These are phyloP conservation scores for Euplexia lucipara DNA, from an alignment of 2,888 invertebrate genomes.

Conservation along the genomic window DNA sequence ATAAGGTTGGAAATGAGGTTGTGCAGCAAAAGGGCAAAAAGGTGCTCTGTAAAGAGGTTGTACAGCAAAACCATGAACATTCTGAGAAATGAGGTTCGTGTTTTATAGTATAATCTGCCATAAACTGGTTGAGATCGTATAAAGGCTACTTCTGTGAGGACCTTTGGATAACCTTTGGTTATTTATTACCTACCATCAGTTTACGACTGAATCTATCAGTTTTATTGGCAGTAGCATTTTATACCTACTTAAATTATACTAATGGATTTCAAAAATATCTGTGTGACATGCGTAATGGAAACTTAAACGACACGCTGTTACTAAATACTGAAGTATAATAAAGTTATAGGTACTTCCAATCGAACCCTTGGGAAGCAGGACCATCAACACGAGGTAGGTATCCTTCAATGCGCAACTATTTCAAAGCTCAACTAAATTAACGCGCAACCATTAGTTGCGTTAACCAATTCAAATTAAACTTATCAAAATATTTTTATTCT, in stretches of 20 bases:
- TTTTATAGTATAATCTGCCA: conserved; percentile 19
- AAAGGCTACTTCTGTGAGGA: not conserved
- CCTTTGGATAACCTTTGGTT: conserved; percentile 17
- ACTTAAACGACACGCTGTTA: no score
- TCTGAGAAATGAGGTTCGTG: conserved; percentile 15
- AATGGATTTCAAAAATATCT: conserved; percentile 21
- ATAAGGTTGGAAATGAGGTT: conserved; percentile 44
- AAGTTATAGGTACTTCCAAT: no score
- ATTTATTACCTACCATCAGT: conserved; percentile 5
- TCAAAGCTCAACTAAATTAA: no score
- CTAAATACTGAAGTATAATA: no score
- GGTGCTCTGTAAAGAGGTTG: conserved; percentile 12
- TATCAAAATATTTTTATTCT: no score
- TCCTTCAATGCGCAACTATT: no score
- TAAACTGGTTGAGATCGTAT: conserved; percentile 13
- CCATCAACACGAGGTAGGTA: no score
- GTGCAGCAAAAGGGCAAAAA: conserved; percentile 22
- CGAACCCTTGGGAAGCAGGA: not conserved
- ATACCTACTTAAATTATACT: not conserved
- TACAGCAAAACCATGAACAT: not conserved
- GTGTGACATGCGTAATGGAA: not conserved
- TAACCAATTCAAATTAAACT: no score
- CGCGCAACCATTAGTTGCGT: no score
- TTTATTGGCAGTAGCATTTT: conserved; percentile 27
- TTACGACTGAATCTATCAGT: conserved; percentile 20